Conservation (phyloP, 2,797 vertebrate species). For the Catostomus latipinnis region DNA sequence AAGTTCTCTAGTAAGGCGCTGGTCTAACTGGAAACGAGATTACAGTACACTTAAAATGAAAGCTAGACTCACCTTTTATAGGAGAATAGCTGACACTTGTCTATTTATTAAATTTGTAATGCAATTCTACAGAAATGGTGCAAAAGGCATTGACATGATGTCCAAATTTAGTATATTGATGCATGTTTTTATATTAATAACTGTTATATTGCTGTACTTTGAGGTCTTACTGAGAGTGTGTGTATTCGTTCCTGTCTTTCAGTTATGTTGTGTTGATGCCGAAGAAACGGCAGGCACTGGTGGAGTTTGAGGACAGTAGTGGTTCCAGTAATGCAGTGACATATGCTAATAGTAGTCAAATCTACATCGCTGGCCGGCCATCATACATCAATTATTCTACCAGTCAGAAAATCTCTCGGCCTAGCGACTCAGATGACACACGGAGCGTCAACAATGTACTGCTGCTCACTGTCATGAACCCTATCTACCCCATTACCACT, state of each 20-base stretch:
- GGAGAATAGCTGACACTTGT: too few species aligned
- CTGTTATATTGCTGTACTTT: not conserved
- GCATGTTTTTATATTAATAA: not conserved
- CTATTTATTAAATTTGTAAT: not conserved
- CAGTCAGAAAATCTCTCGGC: constrained; percentile 96
- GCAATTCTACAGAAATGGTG: not conserved
- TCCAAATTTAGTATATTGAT: too few species aligned
- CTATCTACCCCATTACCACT: constrained; percentile 87
- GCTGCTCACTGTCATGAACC: constrained; percentile 94
- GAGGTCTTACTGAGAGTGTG: not conserved
- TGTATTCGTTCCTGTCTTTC: not conserved
- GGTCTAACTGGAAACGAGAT: too few species aligned
- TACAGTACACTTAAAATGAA: too few species aligned
- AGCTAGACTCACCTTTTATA: too few species aligned
- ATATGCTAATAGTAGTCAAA: constrained; percentile 92
- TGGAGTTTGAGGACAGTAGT: constrained; percentile 92
- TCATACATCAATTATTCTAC: constrained; percentile 98
- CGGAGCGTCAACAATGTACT: constrained; percentile 92
- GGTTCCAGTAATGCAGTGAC: constrained; percentile 93
- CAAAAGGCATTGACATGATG: too few species aligned
- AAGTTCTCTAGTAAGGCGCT: too few species aligned
- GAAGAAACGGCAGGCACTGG: constrained; percentile 93
- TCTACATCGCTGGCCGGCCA: constrained; percentile 92
- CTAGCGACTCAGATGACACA: constrained; percentile 89
- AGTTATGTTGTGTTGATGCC: constrained; percentile 98